Percentiles rank a stretch among this genome's conserved stretches.
phyloP scores from a whole-genome alignment of 2,113 vertebrate genomes.

The Thomomys bottae region DNA sequence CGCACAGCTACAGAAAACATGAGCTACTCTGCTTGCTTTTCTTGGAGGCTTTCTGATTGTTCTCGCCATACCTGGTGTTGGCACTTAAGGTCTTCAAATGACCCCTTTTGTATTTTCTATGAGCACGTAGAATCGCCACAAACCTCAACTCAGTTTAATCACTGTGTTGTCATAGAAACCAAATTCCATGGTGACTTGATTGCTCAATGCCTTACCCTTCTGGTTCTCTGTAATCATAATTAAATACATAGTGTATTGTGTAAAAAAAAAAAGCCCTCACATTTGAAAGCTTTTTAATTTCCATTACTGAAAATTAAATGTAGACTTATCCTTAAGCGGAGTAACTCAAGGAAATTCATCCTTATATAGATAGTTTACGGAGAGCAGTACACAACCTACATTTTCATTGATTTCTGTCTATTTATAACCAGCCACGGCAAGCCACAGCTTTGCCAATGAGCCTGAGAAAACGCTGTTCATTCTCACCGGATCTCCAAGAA shows the following conservation, averaged over 20 bases:
- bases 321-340: background rate
- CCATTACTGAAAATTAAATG: conserved; percentile 12
- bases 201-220: background rate
- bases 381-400: background rate
- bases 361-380: background rate
- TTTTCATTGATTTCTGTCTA: conserved; percentile 27
- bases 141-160: background rate
- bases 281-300: conserved; percentile 22
- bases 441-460: background rate
- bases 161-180: background rate
- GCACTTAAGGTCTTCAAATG: background rate
- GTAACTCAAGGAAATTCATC: background rate
- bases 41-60: background rate
- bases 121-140: too few species aligned
- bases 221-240: conserved; percentile 5
- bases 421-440: background rate
- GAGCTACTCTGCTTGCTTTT: background rate
- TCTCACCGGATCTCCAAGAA: background rate
- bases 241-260: background rate
- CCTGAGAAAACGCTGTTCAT: background rate
- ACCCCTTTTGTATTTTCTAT: background rate
- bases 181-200: background rate
- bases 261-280: background rate
- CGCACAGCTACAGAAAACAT: background rate
- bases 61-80: background rate